Evolutionary conservation across 2,888 invertebrate species (phyloP).

Genomic region (Cataglyphis altisquamis): DNA sequence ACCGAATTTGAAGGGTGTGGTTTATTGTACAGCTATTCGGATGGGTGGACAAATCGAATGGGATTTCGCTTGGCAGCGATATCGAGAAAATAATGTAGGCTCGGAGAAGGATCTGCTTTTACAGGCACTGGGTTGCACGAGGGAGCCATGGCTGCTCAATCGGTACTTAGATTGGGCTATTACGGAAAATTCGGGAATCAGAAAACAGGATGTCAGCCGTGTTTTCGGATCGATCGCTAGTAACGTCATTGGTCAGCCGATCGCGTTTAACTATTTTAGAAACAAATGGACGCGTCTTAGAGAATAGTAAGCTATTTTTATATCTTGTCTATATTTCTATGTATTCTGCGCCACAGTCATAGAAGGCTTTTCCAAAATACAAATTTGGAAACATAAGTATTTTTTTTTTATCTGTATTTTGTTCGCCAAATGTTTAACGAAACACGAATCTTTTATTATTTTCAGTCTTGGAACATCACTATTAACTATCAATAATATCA

Average conservation of each 20-base stretch:
- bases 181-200: conserved; percentile 91
- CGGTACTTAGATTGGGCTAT: conserved; percentile 92
- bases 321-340: background rate
- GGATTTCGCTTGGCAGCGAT: conserved; percentile 95
- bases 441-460: conserved; percentile 64
- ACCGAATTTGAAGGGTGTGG: conserved; percentile 93
- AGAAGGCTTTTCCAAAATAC: background rate
- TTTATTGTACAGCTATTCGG: conserved; percentile 95
- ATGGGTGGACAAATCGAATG: conserved; percentile 95
- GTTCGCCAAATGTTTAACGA: background rate
- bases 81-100: conserved; percentile 91
- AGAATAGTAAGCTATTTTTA: conserved; percentile 89
- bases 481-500: conserved; percentile 90
- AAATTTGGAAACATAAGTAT: background rate
- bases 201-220: conserved; percentile 93
- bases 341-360: no score
- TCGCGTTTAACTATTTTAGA: conserved; percentile 93
- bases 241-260: conserved; percentile 93
- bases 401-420: background rate
- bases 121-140: conserved; percentile 93
- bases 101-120: conserved; percentile 93
- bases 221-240: conserved; percentile 93
- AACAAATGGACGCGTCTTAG: conserved; percentile 92
- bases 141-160: conserved; percentile 93
- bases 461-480: conserved; percentile 92